Conservation (phyloP, 2,113 vertebrate species). For the Carettochelys insculpta region DNA sequence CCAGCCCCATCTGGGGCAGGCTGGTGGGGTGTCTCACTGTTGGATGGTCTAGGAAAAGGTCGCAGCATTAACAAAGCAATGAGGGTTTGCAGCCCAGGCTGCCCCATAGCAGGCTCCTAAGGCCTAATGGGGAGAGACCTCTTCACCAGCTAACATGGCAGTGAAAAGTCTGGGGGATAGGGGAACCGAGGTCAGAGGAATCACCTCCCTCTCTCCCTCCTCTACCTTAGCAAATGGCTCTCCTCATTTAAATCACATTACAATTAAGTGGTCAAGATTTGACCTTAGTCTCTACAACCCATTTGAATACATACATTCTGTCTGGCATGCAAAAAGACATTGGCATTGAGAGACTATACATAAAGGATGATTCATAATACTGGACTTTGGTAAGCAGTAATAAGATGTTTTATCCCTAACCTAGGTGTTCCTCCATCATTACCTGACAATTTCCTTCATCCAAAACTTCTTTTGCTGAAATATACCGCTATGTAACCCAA, state of each 20-base stretch:
- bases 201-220: fast-evolving
- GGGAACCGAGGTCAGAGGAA: not conserved
- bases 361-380: not conserved
- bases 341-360: not conserved
- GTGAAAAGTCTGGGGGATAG: not conserved
- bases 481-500: not conserved
- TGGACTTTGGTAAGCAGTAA: not conserved
- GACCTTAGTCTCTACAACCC: fast-evolving
- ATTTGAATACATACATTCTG: not conserved
- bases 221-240: not conserved
- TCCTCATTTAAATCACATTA: not conserved
- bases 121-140: not conserved
- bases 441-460: not conserved
- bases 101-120: not conserved
- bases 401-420: not conserved
- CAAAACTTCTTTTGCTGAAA: not conserved
- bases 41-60: not conserved
- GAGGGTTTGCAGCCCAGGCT: not conserved
- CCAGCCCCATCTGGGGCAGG: not conserved
- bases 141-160: too few relatives aligned
- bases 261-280: not conserved
- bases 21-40: not conserved
- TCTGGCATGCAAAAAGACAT: not conserved
- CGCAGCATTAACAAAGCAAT: not conserved
- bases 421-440: not conserved